Base-by-base conservation (phyloP, 2,888 invertebrate genomes). In the Pyralis farinalis region DNA sequence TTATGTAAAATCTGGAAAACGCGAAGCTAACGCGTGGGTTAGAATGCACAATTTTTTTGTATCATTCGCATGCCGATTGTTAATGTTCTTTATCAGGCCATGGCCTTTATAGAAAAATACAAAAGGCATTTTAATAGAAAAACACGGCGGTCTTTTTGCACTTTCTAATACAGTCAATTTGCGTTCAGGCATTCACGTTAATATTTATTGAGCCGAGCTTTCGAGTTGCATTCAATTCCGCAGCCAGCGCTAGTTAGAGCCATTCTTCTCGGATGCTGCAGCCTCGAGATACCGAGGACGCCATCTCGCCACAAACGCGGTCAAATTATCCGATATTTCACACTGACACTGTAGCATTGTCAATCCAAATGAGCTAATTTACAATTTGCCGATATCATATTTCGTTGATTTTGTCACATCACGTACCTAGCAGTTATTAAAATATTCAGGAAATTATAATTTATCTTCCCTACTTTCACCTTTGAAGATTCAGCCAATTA, bases 271-370 rank as follows among this genome's bases (percentile, higher is more conserved):
- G 42, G 43, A 54, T 58, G 51, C 54, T 55, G 49, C 58, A 46
- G 43, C 34, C 44, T 27, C 46, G 47, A 53, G 58, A 53, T 43
- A 34, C 39, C 43, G 50, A 45, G 48, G 10, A 37, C 46, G 55
- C 45, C 56, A 60, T 62, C 57, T 56, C 47, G 38, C 58, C 55
- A 48, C 61, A 61, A 61, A 58, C 48, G 49, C 51, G 55, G 55
- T 67, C 61, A 67, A 67, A 65, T 67, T 66, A 71, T 68, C 65
- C 51, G 52, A 44, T 51, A 59, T 65, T 64, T 59, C 55, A 40
- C 57, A 54, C 59, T 46, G 62, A 50, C 45, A 48, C 39, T 40
- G 16, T 2, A 16, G n/a, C 25, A 31, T 29, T 32, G 30, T 21
- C 32, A 28, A 43, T 40, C 32, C 40, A 40, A 40, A 40, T 40